Conservation (phyloP, 2,113 vertebrate species). For the Pandion haliaetus region DNA sequence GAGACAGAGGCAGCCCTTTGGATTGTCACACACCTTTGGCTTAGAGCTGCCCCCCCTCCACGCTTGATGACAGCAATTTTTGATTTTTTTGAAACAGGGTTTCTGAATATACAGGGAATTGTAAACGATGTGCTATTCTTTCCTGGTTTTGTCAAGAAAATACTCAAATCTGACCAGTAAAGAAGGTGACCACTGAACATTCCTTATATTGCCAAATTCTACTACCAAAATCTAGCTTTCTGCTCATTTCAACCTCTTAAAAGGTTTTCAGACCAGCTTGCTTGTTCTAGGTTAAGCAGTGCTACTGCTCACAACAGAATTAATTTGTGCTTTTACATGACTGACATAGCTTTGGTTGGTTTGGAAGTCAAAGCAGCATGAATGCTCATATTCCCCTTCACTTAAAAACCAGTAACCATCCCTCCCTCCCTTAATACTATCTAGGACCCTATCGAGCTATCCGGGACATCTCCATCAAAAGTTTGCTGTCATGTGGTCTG, state of each 20-base stretch:
- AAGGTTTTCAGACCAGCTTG: not conserved
- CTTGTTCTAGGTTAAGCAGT: not conserved
- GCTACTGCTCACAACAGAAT: not conserved
- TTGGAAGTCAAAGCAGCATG: not conserved
- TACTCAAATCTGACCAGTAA: not conserved
- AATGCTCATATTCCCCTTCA: not conserved
- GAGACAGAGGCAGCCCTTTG: not conserved
- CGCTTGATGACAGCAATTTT: not conserved
- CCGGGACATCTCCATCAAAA: not conserved
- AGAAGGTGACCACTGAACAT: not conserved
- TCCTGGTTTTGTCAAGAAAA: not conserved
- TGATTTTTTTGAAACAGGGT: too few relatives aligned
- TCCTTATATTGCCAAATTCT: not conserved
- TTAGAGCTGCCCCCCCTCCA: not conserved
- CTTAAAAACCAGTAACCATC: not conserved
- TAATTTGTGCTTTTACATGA: not conserved
- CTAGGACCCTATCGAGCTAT: too few relatives aligned
- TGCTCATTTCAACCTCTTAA: not conserved
- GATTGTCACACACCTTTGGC: not conserved
- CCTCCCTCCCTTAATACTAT: not conserved
- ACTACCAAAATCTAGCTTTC: not conserved
- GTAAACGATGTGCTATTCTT: not conserved
- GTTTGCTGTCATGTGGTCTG: fast-evolving
- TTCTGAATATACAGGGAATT: not conserved
- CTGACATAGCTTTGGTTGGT: not conserved